Evolutionary conservation across 2,797 vertebrate genomes (phyloP).

Genomic region (Acrocephalus scirpaceus): DNA sequence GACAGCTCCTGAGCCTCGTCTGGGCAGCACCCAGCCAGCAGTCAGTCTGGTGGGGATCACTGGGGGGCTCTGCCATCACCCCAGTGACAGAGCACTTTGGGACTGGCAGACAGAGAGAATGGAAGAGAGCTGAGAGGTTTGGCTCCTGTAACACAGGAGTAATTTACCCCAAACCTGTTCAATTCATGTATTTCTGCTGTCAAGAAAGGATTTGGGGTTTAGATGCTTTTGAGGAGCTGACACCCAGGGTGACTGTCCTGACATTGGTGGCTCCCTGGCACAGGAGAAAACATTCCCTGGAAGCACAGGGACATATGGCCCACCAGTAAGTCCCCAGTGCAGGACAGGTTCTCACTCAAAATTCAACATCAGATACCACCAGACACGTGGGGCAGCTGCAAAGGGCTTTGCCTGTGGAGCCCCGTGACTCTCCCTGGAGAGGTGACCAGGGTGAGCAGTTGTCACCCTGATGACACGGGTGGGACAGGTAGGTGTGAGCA

Average conservation of each 20-base stretch:
- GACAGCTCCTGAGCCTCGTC: background rate
- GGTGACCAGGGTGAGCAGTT: background rate
- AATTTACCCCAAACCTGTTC: background rate
- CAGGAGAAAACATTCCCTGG: background rate
- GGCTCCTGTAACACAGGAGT: background rate
- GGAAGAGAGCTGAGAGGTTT: background rate
- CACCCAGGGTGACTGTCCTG: background rate
- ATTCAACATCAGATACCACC: background rate
- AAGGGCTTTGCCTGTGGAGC: background rate
- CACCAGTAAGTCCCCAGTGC: background rate
- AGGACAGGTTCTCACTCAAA: background rate
- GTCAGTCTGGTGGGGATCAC: background rate
- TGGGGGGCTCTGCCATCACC: background rate
- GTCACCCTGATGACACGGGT: background rate
- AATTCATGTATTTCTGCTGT: background rate
- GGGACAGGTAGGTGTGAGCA: background rate
- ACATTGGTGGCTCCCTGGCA: fast-evolving
- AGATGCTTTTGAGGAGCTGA: background rate
- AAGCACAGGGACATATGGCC: background rate
- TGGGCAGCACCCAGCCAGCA: background rate
- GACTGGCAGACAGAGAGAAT: background rate
- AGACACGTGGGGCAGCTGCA: background rate
- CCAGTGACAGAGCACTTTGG: background rate
- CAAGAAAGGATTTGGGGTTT: background rate
- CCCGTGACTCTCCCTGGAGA: background rate